Base-by-base conservation (phyloP, 2,797 vertebrate genomes). In the Alca torda region DNA sequence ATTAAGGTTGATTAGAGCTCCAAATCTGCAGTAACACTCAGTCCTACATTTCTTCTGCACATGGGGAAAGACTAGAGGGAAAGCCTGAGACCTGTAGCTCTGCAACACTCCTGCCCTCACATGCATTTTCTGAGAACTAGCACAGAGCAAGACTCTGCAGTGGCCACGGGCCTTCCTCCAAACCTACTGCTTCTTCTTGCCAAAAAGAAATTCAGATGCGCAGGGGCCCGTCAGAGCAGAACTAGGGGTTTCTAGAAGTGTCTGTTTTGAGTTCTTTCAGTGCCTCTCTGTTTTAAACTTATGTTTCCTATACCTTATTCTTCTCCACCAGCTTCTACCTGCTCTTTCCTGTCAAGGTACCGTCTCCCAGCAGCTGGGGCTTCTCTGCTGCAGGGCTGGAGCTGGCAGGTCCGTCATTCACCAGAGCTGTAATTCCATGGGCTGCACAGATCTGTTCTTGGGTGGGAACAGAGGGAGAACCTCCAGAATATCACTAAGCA, bases 11-110 rank as follows among this genome's bases (percentile, higher is more conserved):
- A 75, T 53, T 1, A 16, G 61, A 88, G 50, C 35, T 85, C 46
- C 24, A 37, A 25, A 74, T 16, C 24, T 59, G 77, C 73, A 70
- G 28, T 11, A 48, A 20, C 70, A 14, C 13, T 48, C 54, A 48
- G 48, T 30, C n/a, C 13, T 16, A 15, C 12, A 0, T 43, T 76
- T 63, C 53, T 91, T 26, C 50, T 75, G 91, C 69, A 12, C 4
- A 0, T 1, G 16, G 30, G 39, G 37, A 80, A 61, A 41, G 43
- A 80, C 0, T 1, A 59, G 28, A 41, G 61, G 43, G 26, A 60
- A 81, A 51, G 43, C 19, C 41, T 45, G 72, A 60, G 76, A 25
- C 11, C 35, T 14, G 25, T 10, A 70, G 63, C 53, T 72, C 69
- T 43, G 63, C 69, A 63, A 35, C 41, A 16, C 35, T 45, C 28